Base-by-base conservation (phyloP, 2,797 vertebrate species). In the Sylvia borin region DNA sequence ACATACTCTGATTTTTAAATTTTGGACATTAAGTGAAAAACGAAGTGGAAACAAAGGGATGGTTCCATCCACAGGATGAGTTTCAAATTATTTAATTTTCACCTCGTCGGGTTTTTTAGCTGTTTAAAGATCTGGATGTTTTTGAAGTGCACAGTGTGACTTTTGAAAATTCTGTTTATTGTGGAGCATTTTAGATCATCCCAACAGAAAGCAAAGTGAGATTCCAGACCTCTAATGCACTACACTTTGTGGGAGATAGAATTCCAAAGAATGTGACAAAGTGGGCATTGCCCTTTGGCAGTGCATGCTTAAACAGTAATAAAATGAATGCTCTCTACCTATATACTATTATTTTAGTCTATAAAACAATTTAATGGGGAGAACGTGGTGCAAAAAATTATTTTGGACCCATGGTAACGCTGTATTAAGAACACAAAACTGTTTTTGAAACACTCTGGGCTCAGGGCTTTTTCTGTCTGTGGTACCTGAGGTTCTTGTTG, bases 161-260 rank as follows among this genome's bases (percentile, higher is more conserved):
- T 67, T 78, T 3, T 8, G 47, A 55, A 74, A 88, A n/a, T 45
- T 40, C 32, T 75, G 7, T 36, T 75, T 50, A 0, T 40, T 65
- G 5, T 29, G 36, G n/a, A 29, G 9, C 5, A 8, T 17, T 93
- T 76, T 0, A 82, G 40, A 27, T 54, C 12, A 22, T 3, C 65
- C 48, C 31, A 38, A 8, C 29, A 71, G 29, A 32, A 57, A 34
- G 32, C 11, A 15, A 60, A 22, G 9, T 51, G 20, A 55, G 19
- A 13, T 65, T 77, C 11, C 53, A 65, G 45, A 14, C 5, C 18
- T 83, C 6, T 65, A 1, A 40, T 14, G 2, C 4, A 1, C 29
- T 26, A 0, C 22, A 5, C 7, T 13, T 14, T 25, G 11, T 32
- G 40, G 51, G 61, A 61, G 43, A 3, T 3, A 2, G 8, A 57